Evolutionary conservation across 2,797 vertebrate species (phyloP), one percentile per base, ranked within the genome.

Genomic region (Sandelia bainsii): DNA sequence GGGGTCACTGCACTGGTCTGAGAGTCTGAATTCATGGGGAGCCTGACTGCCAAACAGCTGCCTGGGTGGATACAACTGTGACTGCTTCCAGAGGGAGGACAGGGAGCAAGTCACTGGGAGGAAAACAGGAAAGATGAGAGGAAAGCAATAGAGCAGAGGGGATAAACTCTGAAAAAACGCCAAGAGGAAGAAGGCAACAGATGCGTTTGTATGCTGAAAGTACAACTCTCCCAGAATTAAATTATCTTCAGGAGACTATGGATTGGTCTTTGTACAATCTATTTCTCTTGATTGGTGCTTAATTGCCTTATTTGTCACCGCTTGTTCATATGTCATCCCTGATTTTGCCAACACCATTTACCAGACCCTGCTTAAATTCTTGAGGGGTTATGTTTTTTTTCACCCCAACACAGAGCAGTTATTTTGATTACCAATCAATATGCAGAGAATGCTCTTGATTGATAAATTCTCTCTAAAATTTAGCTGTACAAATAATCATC

Each of bases 41-140:
- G 58, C 50, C 34, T 5, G 39, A 37, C 62, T 63, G 81, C 77
- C 72, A 85, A 86, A 88, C 87, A 90, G 84, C 88, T 88, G 87
- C 75, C 9, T 58, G 79, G 74, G 58, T 82, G 83, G 76, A 86
- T 66, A 42, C 87, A 89, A 83, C 84, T 87, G 76, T 75, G 77
- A 66, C 40, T 8, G 9, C 58, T 50, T 80, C 81, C 85, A 78
- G 53, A 70, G 81, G 75, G 79, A 81, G 67, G 9, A 11, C 20
- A 22, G 46, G 46, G 46, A 46, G 45, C 19, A 10, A 46, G n/a
- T 44, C 40, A 17, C 79, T 32, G 61, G 64, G 77, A 69, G 62
- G 76, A 84, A 19, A 52, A 56, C 68, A 86, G 80, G 69, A 62
- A 79, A 80, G 63, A 73, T 80, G 77, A 53, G 68, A 69, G 72